Base-by-base conservation (phyloP, 2,888 invertebrate genomes). In the Podotricha telesiphe region DNA sequence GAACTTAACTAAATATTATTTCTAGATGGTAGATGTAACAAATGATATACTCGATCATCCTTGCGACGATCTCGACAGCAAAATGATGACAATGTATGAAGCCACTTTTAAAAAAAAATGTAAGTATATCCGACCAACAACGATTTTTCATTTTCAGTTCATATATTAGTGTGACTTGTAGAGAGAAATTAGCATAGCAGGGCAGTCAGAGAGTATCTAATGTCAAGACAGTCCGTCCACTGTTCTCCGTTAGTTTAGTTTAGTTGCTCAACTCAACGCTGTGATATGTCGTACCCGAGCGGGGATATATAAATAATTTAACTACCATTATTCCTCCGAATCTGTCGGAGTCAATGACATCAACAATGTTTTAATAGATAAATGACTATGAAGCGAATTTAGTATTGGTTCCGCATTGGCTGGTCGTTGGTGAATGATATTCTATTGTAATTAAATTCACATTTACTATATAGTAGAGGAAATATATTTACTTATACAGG, bases 21-120 rank as follows among this genome's bases (percentile, higher is more conserved):
- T 77, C 17, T 79, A 95, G 94, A 94, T 95, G 94, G 94, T 94
- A 11, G 88, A 93, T 71, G 89, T 95, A 17, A 93, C 94, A 8
- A 94, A 94, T 73, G 94, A 94, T 68, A 94, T 95, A 71, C 78
- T 95, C 70, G 95, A 95, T 71, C 94, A 94, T 76, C 94, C 94
- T 0, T 95, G 95, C 77, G 94, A 94, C 72, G 94, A 94, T 50
- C 89, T 94, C 11, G 94, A 95, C 74, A 91, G 93, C 61, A 94
- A 94, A 82, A 94, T 95, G 94, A 85, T 89, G 59, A 94, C 94
- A 0, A 93, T 95, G 81, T 95, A 95, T 78, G 94, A 94, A 83
- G 93, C 94, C 0, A 94, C 95, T 56, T 95, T 87, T 74, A 91
- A 89, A 65, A 95, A 94, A 81, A 87, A 94, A 91, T 94, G 95